Conservation (phyloP, 2,113 vertebrate species). For the Harpagus bidentatus region DNA sequence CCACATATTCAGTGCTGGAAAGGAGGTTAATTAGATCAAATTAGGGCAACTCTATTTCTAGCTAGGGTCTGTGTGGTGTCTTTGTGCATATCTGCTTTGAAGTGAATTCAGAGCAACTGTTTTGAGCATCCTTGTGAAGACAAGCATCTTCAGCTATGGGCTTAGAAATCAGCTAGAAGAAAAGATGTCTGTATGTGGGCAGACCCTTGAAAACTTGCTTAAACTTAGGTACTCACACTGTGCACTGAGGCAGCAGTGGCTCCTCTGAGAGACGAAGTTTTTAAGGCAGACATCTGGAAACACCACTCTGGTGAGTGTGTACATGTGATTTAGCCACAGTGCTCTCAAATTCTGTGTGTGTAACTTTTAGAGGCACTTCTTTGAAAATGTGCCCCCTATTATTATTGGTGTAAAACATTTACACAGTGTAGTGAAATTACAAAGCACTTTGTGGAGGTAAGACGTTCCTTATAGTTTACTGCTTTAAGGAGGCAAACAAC, state of each 20-base stretch:
- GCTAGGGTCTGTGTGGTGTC: not conserved
- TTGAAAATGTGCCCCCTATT: not conserved
- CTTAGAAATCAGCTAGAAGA: not conserved
- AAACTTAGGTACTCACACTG: not conserved
- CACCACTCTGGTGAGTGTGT: too few species aligned
- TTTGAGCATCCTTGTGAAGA: not conserved
- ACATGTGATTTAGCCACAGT: not conserved
- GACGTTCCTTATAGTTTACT: not conserved
- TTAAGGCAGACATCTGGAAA: not conserved
- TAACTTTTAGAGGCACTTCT: not conserved
- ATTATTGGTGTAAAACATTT: not conserved
- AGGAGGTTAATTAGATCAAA: conserved; percentile 31
- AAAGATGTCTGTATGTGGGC: not conserved
- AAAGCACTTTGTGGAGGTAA: not conserved
- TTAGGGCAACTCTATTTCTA: not conserved
- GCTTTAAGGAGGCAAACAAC: not conserved
- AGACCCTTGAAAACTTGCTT: not conserved
- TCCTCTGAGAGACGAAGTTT: not conserved
- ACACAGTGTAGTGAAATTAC: not conserved
- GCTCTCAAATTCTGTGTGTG: not conserved
- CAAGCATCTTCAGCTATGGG: accelerated
- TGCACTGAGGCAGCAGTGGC: not conserved
- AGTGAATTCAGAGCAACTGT: not conserved
- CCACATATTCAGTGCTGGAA: not conserved
- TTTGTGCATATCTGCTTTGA: conserved; percentile 20